Evolutionary conservation across 2,797 vertebrate species (phyloP).

Genomic region (Syngnathus rostellatus): DNA sequence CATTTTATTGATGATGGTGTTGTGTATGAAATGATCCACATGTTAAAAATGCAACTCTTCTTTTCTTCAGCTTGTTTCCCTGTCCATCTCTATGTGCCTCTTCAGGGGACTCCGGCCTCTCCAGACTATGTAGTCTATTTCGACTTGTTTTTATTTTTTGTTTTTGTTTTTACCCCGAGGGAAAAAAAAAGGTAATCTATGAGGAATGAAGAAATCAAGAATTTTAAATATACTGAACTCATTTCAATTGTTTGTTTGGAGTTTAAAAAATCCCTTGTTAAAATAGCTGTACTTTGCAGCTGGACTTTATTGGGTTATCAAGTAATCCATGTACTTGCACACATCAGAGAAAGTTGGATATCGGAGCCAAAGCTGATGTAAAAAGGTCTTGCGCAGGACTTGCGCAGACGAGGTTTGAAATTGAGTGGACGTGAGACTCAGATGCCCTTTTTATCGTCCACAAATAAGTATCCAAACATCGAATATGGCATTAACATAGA

Average conservation of each 20-base stretch:
- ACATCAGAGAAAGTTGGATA: conserved; percentile 11
- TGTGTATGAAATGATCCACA: background rate
- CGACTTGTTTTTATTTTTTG: too few relatives aligned
- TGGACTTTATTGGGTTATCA: conserved; percentile 70
- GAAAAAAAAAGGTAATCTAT: conserved; percentile 55
- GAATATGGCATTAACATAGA: too few relatives aligned
- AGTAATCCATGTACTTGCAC: conserved; percentile 27
- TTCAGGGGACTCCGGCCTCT: conserved; percentile 90
- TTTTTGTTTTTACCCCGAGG: background rate
- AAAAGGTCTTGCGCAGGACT: conserved; percentile 56
- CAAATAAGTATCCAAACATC: too few relatives aligned
- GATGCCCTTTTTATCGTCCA: conserved; percentile 13
- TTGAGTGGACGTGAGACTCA: conserved; percentile 39
- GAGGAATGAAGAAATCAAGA: conserved; percentile 52
- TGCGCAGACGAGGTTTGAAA: conserved; percentile 43
- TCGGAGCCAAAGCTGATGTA: conserved; percentile 48
- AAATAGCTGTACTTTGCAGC: conserved; percentile 81
- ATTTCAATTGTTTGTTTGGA: conserved; percentile 55
- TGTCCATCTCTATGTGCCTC: conserved; percentile 96
- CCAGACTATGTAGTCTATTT: conserved; percentile 10
- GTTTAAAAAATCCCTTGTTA: conserved; percentile 39
- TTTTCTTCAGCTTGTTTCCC: conserved; percentile 80
- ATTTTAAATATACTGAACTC: conserved; percentile 57
- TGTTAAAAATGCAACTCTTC: background rate
- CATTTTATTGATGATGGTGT: background rate